A percentile compares a stretch with the other conserved stretches of the same genome.
phyloP scores from a whole-genome alignment of 2,888 invertebrate species.

The Drosophila colorata region DNA sequence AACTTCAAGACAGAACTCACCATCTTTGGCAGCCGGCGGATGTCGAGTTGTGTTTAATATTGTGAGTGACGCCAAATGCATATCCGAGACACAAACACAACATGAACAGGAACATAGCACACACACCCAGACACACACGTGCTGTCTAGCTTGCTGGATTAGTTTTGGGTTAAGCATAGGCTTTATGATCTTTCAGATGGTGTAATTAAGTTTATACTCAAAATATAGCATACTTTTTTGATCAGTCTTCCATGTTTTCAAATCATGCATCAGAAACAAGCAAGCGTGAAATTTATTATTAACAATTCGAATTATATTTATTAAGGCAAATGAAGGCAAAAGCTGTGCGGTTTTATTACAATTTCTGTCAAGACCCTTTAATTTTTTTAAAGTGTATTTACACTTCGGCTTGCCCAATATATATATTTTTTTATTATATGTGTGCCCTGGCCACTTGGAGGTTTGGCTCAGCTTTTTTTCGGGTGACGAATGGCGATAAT shows the following conservation, averaged over 20 bases:
- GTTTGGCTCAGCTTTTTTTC: conserved; percentile 36
- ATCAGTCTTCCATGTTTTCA: too few relatives aligned
- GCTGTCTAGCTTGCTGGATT: not conserved
- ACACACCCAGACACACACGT: conserved; percentile 24
- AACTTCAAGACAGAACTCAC: conserved; percentile 36
- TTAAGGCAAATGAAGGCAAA: not conserved
- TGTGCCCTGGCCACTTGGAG: conserved; percentile 47
- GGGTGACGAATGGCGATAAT: conserved; percentile 82
- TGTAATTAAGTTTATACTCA: not conserved
- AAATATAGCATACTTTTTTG: conserved; percentile 2
- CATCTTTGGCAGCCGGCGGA: conserved; percentile 28
- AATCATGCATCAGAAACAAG: not conserved
- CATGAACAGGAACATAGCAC: conserved; percentile 37
- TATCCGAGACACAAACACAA: conserved; percentile 25
- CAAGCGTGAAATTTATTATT: too few relatives aligned
- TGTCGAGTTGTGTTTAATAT: conserved; percentile 34
- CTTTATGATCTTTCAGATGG: not conserved
- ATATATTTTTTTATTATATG: not conserved
- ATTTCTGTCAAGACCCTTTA: too few relatives aligned
- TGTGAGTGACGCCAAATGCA: conserved; percentile 65
- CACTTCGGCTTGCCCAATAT: not conserved
- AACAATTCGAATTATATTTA: too few relatives aligned
- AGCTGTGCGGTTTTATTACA: too few relatives aligned
- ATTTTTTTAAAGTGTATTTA: conserved; percentile 18
- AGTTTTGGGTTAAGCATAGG: not conserved